A percentile compares a stretch with the other conserved stretches of the same genome.
Conservation (phyloP, 1,140 invertebrate species). For the Scaptomyza hsui region DNA sequence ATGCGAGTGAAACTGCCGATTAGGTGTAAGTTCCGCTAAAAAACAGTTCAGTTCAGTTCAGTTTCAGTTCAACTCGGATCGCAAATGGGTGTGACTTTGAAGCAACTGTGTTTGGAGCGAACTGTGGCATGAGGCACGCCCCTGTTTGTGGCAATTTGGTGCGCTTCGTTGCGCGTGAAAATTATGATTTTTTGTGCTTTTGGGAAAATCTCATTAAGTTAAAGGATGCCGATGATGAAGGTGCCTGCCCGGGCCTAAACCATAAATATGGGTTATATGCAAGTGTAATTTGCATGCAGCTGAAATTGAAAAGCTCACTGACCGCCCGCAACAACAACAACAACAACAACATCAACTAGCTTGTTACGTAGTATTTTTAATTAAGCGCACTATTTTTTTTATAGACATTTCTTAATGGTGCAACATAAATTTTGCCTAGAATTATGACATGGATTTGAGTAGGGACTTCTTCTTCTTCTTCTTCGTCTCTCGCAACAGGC, state of each 20-base stretch:
- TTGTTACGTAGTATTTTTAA: slow-evolving; percentile 69
- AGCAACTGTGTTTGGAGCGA: slow-evolving; percentile 22
- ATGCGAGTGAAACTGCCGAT: slow-evolving; percentile 7
- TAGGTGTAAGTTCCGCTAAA: slow-evolving; percentile 22
- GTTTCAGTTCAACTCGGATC: not conserved
- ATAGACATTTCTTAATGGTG: slow-evolving; percentile 72
- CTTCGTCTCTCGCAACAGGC: slow-evolving; percentile 45
- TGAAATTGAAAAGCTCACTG: slow-evolving; percentile 61
- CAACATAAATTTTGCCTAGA: slow-evolving; percentile 65
- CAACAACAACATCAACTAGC: not conserved
- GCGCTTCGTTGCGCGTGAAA: slow-evolving; percentile 79
- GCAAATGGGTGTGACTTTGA: slow-evolving; percentile 14
- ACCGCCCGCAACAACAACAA: slow-evolving; percentile 18
- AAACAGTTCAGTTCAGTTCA: not conserved
- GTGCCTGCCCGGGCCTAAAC: slow-evolving; percentile 42
- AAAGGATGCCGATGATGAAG: slow-evolving; percentile 69
- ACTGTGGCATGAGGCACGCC: slow-evolving; percentile 74
- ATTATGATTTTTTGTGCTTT: slow-evolving; percentile 74
- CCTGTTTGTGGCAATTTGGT: slow-evolving; percentile 59
- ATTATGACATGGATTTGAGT: not conserved
- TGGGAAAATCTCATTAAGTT: slow-evolving; percentile 75
- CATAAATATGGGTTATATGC: slow-evolving; percentile 68
- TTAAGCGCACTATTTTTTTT: slow-evolving; percentile 68
- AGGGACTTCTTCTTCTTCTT: not conserved
- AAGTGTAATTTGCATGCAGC: slow-evolving; percentile 61